Conservation (phyloP, 2,113 vertebrate genomes). For the Psilopsiagon aymara region DNA sequence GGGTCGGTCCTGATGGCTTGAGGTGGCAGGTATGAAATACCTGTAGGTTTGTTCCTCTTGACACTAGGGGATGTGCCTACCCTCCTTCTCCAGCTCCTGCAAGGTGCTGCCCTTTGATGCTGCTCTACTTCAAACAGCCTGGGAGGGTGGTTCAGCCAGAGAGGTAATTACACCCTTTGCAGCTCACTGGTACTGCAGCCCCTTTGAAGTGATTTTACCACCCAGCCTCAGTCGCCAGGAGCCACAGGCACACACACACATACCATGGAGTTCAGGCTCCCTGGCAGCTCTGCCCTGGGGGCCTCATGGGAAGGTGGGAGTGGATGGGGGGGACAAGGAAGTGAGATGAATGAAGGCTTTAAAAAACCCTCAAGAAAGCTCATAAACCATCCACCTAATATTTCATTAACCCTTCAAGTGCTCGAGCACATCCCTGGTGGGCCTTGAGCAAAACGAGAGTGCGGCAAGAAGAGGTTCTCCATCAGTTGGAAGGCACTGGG, state of each 20-base stretch:
- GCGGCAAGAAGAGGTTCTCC: neutral
- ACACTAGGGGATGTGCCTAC: neutral
- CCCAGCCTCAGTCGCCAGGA: conserved; percentile 45
- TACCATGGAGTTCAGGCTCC: conserved; percentile 1
- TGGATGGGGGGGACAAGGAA: neutral
- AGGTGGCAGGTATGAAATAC: neutral
- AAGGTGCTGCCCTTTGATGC: conserved; percentile 38
- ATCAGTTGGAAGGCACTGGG: neutral
- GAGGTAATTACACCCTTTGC: conserved; percentile 56
- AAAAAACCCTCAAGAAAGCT: neutral
- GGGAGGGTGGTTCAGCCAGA: conserved; percentile 29
- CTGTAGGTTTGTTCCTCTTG: neutral
- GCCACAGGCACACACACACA: conserved; percentile 15
- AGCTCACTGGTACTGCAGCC: conserved; percentile 29
- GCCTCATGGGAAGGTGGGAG: conserved; percentile 35
- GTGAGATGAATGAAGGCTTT: neutral
- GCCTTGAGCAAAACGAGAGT: neutral
- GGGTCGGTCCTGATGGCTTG: neutral
- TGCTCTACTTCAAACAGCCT: conserved; percentile 55
- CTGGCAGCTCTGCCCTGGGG: conserved; percentile 39
- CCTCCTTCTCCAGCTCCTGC: neutral
- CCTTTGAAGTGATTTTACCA: conserved; percentile 67
- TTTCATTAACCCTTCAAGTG: neutral
- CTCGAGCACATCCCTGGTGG: neutral
- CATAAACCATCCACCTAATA: neutral